Evolutionary conservation across 37 sponge, comb jelly and placozoan genomes (phyloP).

Genomic region (Oopsacas minuta): DNA sequence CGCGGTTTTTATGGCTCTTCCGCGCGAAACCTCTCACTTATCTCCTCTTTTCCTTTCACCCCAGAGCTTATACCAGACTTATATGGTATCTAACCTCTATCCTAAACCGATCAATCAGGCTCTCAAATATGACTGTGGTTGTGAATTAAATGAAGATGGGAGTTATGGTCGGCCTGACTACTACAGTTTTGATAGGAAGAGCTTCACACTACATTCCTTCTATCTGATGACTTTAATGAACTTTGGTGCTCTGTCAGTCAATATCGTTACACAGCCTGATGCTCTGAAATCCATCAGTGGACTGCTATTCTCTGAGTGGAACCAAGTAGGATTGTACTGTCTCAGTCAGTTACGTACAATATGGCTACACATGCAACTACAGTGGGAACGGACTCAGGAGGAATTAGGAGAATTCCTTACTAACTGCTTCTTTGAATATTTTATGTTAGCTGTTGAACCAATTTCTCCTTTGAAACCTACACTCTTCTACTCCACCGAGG

Average conservation of each 20-base stretch:
- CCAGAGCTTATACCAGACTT: conserved; percentile 39
- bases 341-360: conserved; percentile 56
- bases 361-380: conserved; percentile 59
- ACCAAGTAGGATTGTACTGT: conserved; percentile 67
- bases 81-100: conserved; percentile 41
- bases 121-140: conserved; percentile 51
- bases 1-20: conserved; percentile 52
- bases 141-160: conserved; percentile 66
- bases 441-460: not conserved
- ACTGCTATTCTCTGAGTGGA: conserved; percentile 58
- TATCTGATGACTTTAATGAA: conserved; percentile 65
- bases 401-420: conserved; percentile 31
- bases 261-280: conserved; percentile 49
- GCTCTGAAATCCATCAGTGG: conserved; percentile 21
- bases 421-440: not conserved
- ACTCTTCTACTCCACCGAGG: conserved; percentile 13
- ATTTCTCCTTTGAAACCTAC: not conserved
- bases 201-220: conserved; percentile 66
- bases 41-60: conserved; percentile 56
- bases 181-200: conserved; percentile 31
- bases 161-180: conserved; percentile 63
- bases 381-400: conserved; percentile 53
- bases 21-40: conserved; percentile 42
- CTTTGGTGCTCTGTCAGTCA: conserved; percentile 59
- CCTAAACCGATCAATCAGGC: conserved; percentile 37